Evolutionary conservation across 2,888 invertebrate genomes (phyloP).

Genomic region (Platypus cylindrus): DNA sequence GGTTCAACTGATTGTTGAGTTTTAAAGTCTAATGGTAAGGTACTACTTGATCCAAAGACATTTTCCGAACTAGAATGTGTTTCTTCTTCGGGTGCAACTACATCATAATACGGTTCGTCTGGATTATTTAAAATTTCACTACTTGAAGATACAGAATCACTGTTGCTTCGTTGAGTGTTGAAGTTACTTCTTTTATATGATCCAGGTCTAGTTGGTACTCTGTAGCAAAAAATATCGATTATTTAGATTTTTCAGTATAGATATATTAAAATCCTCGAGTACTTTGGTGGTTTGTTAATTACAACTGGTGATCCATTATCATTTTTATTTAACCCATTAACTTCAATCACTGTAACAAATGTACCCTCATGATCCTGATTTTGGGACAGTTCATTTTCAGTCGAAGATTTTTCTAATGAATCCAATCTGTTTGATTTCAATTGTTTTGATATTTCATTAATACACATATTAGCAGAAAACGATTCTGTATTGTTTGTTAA

Average conservation of each 20-base stretch:
- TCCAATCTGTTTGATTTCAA: constrained; percentile 19
- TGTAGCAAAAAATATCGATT: constrained; percentile 8
- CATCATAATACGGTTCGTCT: constrained; percentile 60
- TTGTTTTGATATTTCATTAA: constrained; percentile 50
- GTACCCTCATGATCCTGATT: constrained; percentile 34
- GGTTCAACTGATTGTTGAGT: constrained; percentile 43
- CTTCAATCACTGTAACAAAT: constrained; percentile 82
- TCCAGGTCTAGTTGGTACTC: constrained; percentile 26
- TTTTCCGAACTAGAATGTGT: constrained; percentile 57
- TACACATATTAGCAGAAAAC: constrained; percentile 49
- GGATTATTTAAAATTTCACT: constrained; percentile 44
- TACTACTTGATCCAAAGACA: constrained; percentile 46
- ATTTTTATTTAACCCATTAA: constrained; percentile 55
- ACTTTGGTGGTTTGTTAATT: constrained; percentile 30
- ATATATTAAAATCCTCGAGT: constrained; percentile 12
- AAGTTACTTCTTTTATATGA: constrained; percentile 18
- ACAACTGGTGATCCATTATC: constrained; percentile 27
- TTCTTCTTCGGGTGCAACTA: constrained; percentile 50
- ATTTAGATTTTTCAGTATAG: neutral
- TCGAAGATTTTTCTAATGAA: constrained; percentile 15
- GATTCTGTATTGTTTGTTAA: constrained; percentile 26
- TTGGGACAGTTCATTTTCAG: constrained; percentile 9
- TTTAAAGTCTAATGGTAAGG: constrained; percentile 43
- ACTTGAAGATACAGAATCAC: constrained; percentile 39
- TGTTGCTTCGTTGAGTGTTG: constrained; percentile 30